Percentiles rank a stretch among this genome's conserved stretches.
These are phyloP conservation scores for Pararge aegeria DNA, from an alignment of 1,140 invertebrate genomes.

Conservation along the genomic window DNA sequence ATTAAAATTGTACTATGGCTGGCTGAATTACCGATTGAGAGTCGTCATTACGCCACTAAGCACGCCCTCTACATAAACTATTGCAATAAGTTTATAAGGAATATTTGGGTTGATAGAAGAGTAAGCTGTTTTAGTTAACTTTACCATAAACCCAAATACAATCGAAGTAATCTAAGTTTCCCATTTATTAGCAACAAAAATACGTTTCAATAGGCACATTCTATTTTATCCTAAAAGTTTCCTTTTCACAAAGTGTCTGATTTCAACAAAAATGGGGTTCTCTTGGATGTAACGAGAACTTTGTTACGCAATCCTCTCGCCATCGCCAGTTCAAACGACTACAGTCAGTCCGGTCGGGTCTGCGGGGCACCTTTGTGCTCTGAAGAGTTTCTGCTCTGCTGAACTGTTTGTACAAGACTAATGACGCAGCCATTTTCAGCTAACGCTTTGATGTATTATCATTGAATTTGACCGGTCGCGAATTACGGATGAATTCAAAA, in stretches of 20 bases:
- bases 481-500: neutral
- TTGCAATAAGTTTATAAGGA: too few relatives aligned
- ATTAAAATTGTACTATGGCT: too few relatives aligned
- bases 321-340: constrained; percentile 48
- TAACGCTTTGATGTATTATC: constrained; percentile 32
- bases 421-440: constrained; percentile 56
- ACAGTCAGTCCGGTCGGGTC: constrained; percentile 39
- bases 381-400: constrained; percentile 55
- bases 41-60: too few relatives aligned
- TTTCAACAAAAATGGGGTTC: constrained; percentile 37
- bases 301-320: constrained; percentile 35
- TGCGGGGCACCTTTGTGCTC: constrained; percentile 57
- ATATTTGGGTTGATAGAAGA: too few relatives aligned
- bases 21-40: too few relatives aligned
- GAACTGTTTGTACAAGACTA: constrained; percentile 60
- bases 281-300: constrained; percentile 35
- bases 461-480: neutral
- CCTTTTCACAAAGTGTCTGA: constrained; percentile 20
- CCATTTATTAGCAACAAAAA: neutral
- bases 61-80: too few relatives aligned
- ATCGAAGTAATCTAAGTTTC: neutral
- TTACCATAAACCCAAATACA: neutral
- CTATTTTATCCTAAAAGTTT: neutral
- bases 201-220: neutral
- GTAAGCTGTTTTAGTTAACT: too few relatives aligned